Conservation (phyloP, 64 coral and sea anemone species). For the Porites lutea region DNA sequence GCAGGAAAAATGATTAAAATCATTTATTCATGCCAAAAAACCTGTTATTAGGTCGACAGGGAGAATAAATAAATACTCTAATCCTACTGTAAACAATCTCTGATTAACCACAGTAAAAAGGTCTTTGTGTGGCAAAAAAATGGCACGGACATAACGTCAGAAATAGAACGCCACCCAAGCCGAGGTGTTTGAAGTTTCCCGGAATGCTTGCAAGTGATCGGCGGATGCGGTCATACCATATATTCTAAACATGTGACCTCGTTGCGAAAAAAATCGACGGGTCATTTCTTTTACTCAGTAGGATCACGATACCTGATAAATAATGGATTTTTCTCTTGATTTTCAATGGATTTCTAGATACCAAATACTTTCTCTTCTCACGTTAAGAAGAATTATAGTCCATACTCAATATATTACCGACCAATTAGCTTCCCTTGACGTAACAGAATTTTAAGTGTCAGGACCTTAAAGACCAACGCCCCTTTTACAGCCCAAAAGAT, state of each 20-base stretch:
- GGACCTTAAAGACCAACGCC: not conserved
- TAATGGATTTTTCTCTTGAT: not conserved
- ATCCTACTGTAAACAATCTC: too few relatives aligned
- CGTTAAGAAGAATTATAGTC: not conserved
- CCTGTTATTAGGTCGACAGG: too few relatives aligned
- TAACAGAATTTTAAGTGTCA: not conserved
- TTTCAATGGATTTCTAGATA: not conserved
- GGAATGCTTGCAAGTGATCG: too few relatives aligned
- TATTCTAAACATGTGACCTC: not conserved
- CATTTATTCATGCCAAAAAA: too few relatives aligned
- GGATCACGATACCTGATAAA: not conserved
- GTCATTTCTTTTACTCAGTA: not conserved
- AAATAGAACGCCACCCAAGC: too few relatives aligned
- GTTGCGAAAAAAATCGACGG: not conserved
- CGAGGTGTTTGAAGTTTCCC: too few relatives aligned
- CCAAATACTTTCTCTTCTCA: not conserved
- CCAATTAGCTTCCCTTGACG: not conserved
- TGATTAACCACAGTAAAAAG: too few relatives aligned
- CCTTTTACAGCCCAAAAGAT: not conserved
- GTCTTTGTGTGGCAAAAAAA: too few relatives aligned
- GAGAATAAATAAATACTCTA: too few relatives aligned
- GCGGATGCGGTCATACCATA: too few relatives aligned
- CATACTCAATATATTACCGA: not conserved
- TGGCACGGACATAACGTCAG: too few relatives aligned
- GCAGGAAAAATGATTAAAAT: too few relatives aligned